A percentile compares a stretch with the other conserved stretches of the same genome.
These are phyloP conservation scores for Sylvia atricapilla DNA, from an alignment of 2,113 vertebrate species.

Conservation along the genomic window DNA sequence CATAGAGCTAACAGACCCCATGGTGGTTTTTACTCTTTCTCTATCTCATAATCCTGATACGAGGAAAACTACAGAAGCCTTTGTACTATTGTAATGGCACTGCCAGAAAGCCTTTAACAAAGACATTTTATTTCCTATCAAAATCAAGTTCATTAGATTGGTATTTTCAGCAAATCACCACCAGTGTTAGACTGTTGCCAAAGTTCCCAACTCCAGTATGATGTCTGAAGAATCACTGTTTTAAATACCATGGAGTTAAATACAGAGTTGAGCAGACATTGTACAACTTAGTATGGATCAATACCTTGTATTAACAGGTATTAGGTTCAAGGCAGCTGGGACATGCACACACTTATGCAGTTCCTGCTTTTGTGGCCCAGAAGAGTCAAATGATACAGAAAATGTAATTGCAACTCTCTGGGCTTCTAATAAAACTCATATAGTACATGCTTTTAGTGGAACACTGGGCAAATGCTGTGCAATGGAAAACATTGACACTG, in stretches of 20 bases:
- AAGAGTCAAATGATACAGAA: background rate
- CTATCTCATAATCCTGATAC: background rate
- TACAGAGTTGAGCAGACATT: background rate
- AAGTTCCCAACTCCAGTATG: background rate
- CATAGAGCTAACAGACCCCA: background rate
- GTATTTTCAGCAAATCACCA: background rate
- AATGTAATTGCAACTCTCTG: background rate
- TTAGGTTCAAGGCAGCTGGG: background rate
- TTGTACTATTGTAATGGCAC: background rate
- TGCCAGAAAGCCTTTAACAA: background rate
- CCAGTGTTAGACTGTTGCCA: background rate
- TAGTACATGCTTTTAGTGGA: background rate
- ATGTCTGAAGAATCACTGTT: background rate
- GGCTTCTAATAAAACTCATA: background rate
- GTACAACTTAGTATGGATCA: background rate
- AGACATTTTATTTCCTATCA: background rate
- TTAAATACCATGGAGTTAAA: background rate
- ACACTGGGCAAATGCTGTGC: background rate
- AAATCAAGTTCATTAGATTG: background rate
- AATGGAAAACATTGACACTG: background rate
- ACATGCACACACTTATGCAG: background rate
- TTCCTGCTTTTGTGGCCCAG: background rate
- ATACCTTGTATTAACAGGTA: conserved; percentile 13
- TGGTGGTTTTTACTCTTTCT: background rate
- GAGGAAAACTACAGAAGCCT: background rate